Evolutionary conservation across 2,888 invertebrate genomes (phyloP).

Genomic region (Desoria tigrina): DNA sequence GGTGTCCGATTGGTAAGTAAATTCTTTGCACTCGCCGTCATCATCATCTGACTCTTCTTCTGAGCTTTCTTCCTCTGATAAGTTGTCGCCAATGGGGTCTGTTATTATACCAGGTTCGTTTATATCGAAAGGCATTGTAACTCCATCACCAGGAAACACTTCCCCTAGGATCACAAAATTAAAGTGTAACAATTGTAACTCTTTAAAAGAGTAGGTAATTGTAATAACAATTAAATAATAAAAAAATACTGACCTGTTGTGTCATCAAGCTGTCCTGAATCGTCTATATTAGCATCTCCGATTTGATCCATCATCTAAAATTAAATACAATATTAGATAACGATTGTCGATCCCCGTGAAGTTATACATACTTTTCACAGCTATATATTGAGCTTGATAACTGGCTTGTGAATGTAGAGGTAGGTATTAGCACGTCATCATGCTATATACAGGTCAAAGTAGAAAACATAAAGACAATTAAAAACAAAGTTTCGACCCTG

Average conservation of each 20-base stretch:
- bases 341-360: too few species aligned
- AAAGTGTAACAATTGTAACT: not conserved
- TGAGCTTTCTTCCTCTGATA: slow-evolving; percentile 45
- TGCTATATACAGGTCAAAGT: too few species aligned
- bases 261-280: slow-evolving; percentile 45
- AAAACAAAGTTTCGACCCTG: too few species aligned
- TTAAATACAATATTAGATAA: slow-evolving; percentile 11
- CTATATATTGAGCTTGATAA: too few species aligned
- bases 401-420: too few species aligned
- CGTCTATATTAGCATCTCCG: slow-evolving; percentile 31
- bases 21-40: slow-evolving; percentile 48
- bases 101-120: slow-evolving; percentile 45
- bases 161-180: slow-evolving; percentile 32
- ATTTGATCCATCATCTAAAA: slow-evolving; percentile 26
- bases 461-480: too few species aligned
- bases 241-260: slow-evolving; percentile 34
- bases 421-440: too few species aligned
- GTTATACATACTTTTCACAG: too few species aligned
- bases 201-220: slow-evolving; percentile 15
- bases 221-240: not conserved
- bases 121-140: slow-evolving; percentile 37
- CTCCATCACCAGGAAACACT: slow-evolving; percentile 36
- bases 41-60: slow-evolving; percentile 51
- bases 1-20: slow-evolving; percentile 46
- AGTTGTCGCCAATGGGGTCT: slow-evolving; percentile 38